Percentiles rank a stretch among this genome's conserved stretches.
Conservation (phyloP, 2,888 invertebrate species). For the Ceratothoa steindachneri region DNA sequence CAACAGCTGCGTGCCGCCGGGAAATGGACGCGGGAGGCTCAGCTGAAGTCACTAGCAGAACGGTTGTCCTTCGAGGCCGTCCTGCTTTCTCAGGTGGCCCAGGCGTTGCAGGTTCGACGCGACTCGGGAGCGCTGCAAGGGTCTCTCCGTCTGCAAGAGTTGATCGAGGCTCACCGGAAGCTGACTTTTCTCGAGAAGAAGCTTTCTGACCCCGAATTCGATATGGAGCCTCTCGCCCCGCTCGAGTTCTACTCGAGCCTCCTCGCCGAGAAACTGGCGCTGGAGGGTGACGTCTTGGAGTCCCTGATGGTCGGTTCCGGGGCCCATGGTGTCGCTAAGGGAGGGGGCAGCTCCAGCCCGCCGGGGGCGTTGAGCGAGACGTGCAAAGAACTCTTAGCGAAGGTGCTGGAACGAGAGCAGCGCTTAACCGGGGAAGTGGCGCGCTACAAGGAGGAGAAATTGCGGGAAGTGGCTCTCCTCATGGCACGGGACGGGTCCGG, state of each 20-base stretch:
- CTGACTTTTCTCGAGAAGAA: slow-evolving; percentile 53
- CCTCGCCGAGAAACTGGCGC: slow-evolving; percentile 62
- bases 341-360: not conserved
- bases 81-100: slow-evolving; percentile 53
- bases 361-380: slow-evolving; percentile 24
- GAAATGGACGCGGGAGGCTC: slow-evolving; percentile 65
- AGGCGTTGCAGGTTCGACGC: slow-evolving; percentile 56
- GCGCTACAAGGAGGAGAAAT: slow-evolving; percentile 65
- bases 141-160: slow-evolving; percentile 36
- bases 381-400: slow-evolving; percentile 51
- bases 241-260: slow-evolving; percentile 71
- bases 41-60: slow-evolving; percentile 69
- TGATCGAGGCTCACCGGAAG: slow-evolving; percentile 45
- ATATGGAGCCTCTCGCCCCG: slow-evolving; percentile 58
- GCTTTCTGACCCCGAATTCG: slow-evolving; percentile 56
- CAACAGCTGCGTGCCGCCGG: slow-evolving; percentile 61
- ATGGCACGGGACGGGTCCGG: slow-evolving; percentile 63
- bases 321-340: slow-evolving; percentile 48
- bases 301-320: too few species aligned
- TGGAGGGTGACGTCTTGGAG: slow-evolving; percentile 52
- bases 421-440: slow-evolving; percentile 63
- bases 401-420: slow-evolving; percentile 59
- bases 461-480: slow-evolving; percentile 67
- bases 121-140: slow-evolving; percentile 38
- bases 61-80: slow-evolving; percentile 76